Evolutionary conservation across 1,140 invertebrate species (phyloP).

Genomic region (Luehdorfia chinensis): DNA sequence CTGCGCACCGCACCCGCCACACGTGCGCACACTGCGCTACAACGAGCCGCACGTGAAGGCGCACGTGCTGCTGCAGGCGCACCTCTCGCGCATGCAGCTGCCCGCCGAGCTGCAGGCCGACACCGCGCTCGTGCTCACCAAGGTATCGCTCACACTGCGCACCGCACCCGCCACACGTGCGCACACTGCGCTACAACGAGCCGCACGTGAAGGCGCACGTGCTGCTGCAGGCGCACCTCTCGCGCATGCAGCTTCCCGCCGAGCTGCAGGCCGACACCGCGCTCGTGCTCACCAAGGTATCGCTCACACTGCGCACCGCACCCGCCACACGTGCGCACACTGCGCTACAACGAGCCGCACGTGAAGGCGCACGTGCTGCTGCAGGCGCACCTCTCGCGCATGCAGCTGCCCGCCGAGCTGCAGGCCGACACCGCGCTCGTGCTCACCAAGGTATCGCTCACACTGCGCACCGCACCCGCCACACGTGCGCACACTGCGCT

Average conservation of each 20-base stretch:
- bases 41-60: slow-evolving; percentile 99
- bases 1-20: too few species aligned
- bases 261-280: slow-evolving; percentile 99
- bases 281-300: background rate
- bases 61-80: slow-evolving; percentile 96
- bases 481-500: too few species aligned
- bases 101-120: slow-evolving; percentile 98
- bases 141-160: too few species aligned
- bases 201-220: slow-evolving; percentile 98
- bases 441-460: background rate
- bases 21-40: slow-evolving; percentile 80
- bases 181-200: slow-evolving; percentile 94
- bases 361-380: slow-evolving; percentile 97
- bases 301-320: too few species aligned
- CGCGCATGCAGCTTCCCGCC: slow-evolving; percentile 93
- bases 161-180: too few species aligned
- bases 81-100: slow-evolving; percentile 95
- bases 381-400: slow-evolving; percentile 96
- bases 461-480: too few species aligned
- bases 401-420: slow-evolving; percentile 96
- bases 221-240: slow-evolving; percentile 96
- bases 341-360: slow-evolving; percentile 96
- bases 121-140: slow-evolving; percentile 93
- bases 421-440: too few species aligned
- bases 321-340: too few species aligned